Evolutionary conservation across 2,113 vertebrate genomes (phyloP).

Genomic region (Pavo muticus): DNA sequence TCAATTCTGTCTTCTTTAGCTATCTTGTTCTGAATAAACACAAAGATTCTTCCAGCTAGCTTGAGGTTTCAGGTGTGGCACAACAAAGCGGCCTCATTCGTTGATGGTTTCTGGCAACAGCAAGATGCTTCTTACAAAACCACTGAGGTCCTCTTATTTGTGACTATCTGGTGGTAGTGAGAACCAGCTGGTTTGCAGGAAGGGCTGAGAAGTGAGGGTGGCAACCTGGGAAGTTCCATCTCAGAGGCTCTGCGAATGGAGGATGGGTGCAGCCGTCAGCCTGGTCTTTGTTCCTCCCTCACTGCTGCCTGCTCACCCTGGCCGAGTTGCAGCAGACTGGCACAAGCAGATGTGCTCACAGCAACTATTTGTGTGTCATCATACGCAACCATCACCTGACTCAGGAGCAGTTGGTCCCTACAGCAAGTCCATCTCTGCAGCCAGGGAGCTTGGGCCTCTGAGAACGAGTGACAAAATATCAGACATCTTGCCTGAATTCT

Average conservation of each 20-base stretch:
- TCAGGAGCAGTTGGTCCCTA: background rate
- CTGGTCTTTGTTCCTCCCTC: background rate
- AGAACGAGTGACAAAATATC: background rate
- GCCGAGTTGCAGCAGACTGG: background rate
- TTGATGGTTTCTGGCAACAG: background rate
- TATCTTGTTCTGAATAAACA: background rate
- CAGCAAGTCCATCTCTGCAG: background rate
- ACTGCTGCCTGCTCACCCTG: background rate
- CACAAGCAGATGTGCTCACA: background rate
- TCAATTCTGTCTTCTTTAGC: background rate
- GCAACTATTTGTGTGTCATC: background rate
- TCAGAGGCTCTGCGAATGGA: background rate
- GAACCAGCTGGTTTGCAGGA: background rate
- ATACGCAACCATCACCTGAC: background rate
- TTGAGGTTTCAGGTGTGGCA: background rate
- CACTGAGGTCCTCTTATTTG: background rate
- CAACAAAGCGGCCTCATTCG: background rate
- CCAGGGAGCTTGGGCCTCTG: background rate
- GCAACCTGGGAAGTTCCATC: fast-evolving
- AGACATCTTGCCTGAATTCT: background rate
- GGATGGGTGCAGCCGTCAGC: background rate
- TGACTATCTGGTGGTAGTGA: background rate
- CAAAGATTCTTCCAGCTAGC: background rate
- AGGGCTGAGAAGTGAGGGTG: background rate
- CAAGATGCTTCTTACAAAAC: background rate